These are phyloP conservation scores for Strongylocentrotus purpuratus DNA, from an alignment of 35 echinoderm and acorn worm genomes.

Conservation along the genomic window DNA sequence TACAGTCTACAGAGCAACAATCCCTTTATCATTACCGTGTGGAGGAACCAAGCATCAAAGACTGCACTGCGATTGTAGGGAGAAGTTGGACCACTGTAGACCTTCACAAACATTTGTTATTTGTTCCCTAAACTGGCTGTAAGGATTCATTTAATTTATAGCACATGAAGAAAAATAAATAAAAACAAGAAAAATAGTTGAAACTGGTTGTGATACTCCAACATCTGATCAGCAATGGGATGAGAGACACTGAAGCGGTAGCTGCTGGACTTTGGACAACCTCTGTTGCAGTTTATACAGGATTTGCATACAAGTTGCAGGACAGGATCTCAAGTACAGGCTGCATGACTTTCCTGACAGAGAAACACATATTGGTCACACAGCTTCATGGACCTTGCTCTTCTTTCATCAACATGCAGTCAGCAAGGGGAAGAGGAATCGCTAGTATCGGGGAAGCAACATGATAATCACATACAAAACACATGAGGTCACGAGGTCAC, in stretches of 20 bases:
- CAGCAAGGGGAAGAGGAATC: constrained; percentile 7
- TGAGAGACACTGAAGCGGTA: too few species aligned
- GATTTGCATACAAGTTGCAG: neutral
- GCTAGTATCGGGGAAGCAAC: neutral
- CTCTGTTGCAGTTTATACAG: neutral
- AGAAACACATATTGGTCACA: neutral
- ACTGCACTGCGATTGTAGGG: too few species aligned
- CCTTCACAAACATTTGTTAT: too few species aligned
- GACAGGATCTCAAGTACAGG: neutral
- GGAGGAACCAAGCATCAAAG: too few species aligned
- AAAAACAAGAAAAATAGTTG: too few species aligned
- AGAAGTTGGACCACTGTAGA: too few species aligned
- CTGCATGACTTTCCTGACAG: neutral
- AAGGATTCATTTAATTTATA: too few species aligned
- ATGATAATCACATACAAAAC: neutral
- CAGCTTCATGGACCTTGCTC: neutral
- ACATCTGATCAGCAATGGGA: neutral
- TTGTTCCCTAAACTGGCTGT: too few species aligned
- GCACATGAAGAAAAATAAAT: too few species aligned
- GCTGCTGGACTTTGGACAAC: neutral
- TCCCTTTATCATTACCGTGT: too few species aligned
- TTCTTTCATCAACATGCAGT: neutral
- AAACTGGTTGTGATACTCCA: neutral
- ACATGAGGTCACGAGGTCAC: neutral
- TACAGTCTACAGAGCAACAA: too few species aligned